Evolutionary conservation across 2,888 invertebrate species (phyloP), one percentile per base, ranked within the genome.

Genomic region (Icerya purchasi): DNA sequence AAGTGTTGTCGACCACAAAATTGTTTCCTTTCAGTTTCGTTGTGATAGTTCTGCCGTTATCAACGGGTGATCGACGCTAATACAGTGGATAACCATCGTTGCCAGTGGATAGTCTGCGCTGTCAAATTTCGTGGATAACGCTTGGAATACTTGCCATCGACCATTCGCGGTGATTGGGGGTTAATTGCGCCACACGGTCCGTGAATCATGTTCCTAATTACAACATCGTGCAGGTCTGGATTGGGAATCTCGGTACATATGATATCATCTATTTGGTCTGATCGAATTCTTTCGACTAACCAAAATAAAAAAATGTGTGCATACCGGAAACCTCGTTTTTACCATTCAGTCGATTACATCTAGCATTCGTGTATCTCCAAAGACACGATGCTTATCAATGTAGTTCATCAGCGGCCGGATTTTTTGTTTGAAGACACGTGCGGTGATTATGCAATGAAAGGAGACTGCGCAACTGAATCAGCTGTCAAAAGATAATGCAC

Each of bases 171-270:
- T 20, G 65, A 65, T 49, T 25, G 24, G 52, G 25, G 51, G 61
- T 67, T 67, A 0, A 66, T 52, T 22, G 10, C 5, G 23, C 64
- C 64, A 60, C 65, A 63, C 18, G 63, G 64, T 22, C 70, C 69
- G 66, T 70, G 70, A 56, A 70, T 66, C 69, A 72, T 73, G 56
- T 70, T 65, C 56, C 52, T 66, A 2, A 18, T 67, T 2, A 68
- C 64, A 36, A 67, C 59, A 14, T 67, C 64, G 63, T 61, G 64
- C 18, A 69, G 57, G 5, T 57, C 51, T 18, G 63, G 66, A 62
- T 68, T 65, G n/a, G 69, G 67, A 20, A 71, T 66, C 65, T 70
- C 68, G 2, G 70, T 69, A 50, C 62, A 66, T 59, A 65, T 65
- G 1, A 71, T 58, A 22, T 22, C 51, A 67, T 70, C 70, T 20